Evolutionary conservation across 2,888 invertebrate species (phyloP), one percentile per base, ranked within the genome.

Genomic region (Myopa tessellatipennis): DNA sequence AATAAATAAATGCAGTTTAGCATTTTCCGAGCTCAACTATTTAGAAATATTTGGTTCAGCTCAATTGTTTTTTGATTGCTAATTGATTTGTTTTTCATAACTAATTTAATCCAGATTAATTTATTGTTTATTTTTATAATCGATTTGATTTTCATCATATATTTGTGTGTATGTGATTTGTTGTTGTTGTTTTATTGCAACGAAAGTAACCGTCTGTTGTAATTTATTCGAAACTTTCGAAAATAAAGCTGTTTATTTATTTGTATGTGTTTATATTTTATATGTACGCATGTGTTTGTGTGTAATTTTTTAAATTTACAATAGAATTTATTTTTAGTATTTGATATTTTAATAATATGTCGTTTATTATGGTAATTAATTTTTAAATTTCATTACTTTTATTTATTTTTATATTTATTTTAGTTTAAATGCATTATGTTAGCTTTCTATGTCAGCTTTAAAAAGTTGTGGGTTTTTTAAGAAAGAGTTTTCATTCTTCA

Each of bases 161-260:
- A 14, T 63, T 63, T 7, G 12, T 26, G 12, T 61, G 12, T 61
- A 34, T 63, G 63, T 6, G 18, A 26, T 69, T 69, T 6, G 7
- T 65, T 14, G 10, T 61, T 61, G 26, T 73, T 63, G 61, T 61
- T 67, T n/a, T 74, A 38, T 68, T 55, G 40, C 45, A 75, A 75
- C 68, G 75, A 76, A 76, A 76, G 76, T 76, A 76, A 76, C 69
- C 69, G 76, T 76, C 76, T 76, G 69, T 55, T 68, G 40, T 68
- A n/a, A 67, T 40, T 50, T 63, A 55, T 26, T 26, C 16, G 50
- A 55, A 70, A 58, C 60, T 63, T 72, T 63, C 16, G 63, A 50
- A 63, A 52, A 18, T 26, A 65, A 63, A 50, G 52, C 40, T 77
- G 18, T 40, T 36, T 69, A 69, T 58, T 8, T 69, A 58, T 36